Evolutionary conservation across 2,113 vertebrate genomes (phyloP).

Genomic region (Saimiri boliviensis): DNA sequence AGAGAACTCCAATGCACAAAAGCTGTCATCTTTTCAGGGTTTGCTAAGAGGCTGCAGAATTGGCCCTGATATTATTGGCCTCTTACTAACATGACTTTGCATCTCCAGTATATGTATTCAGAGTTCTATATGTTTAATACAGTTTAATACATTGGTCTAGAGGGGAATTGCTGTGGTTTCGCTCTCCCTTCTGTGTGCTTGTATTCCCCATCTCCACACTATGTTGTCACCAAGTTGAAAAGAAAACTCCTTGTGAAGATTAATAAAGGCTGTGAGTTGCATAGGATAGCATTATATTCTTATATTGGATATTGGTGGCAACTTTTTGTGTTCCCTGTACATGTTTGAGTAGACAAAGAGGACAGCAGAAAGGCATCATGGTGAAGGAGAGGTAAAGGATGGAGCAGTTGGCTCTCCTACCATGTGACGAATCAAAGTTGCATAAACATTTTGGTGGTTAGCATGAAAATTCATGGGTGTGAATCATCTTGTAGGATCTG

Average conservation of each 20-base stretch:
- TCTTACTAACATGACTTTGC: neutral
- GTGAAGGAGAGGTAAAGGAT: neutral
- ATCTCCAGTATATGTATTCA: neutral
- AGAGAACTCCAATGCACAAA: neutral
- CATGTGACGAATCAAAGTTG: neutral
- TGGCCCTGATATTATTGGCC: neutral
- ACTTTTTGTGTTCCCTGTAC: neutral
- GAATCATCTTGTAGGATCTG: neutral
- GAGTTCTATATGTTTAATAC: neutral
- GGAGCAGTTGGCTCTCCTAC: neutral
- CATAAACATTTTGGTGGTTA: neutral
- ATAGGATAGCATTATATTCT: neutral
- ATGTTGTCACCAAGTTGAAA: neutral
- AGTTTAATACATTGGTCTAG: neutral
- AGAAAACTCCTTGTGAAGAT: neutral
- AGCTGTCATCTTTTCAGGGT: neutral
- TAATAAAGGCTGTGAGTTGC: neutral
- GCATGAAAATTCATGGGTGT: neutral
- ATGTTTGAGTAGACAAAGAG: neutral
- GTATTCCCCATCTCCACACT: too few relatives aligned
- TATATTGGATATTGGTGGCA: neutral
- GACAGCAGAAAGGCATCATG: neutral
- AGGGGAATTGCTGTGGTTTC: neutral
- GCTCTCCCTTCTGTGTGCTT: neutral
- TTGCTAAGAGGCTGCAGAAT: neutral